Percentiles rank a stretch among this genome's conserved stretches.
These are phyloP conservation scores for Anhinga anhinga DNA, from an alignment of 2,113 vertebrate species.

Conservation along the genomic window DNA sequence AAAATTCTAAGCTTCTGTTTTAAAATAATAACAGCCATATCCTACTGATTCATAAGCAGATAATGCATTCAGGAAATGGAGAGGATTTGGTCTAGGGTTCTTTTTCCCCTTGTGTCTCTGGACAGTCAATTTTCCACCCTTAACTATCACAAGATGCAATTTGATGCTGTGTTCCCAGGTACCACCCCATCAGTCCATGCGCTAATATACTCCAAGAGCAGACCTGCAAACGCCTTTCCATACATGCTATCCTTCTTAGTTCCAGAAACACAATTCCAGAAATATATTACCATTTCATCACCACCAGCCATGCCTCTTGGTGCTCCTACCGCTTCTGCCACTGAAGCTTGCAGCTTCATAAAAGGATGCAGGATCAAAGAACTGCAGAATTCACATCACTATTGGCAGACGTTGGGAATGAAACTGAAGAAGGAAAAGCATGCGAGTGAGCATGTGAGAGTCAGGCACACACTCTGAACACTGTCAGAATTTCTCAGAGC, in stretches of 20 bases:
- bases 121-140: background rate
- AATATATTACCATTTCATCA: background rate
- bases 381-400: background rate
- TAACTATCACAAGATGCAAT: background rate
- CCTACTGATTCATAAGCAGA: background rate
- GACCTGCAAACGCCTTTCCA: background rate
- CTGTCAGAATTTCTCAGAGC: background rate
- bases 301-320: background rate
- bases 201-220: background rate
- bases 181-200: background rate
- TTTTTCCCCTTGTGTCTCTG: background rate
- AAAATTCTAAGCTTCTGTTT: background rate
- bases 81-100: background rate
- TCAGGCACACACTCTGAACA: background rate
- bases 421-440: background rate
- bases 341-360: background rate
- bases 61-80: background rate
- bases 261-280: background rate
- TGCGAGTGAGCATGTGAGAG: background rate
- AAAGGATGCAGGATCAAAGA: background rate
- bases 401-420: background rate
- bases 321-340: background rate
- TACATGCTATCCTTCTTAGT: accelerated
- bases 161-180: background rate
- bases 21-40: background rate